Evolutionary conservation across 2,113 vertebrate species (phyloP).

Genomic region (Gracilinanus agilis): DNA sequence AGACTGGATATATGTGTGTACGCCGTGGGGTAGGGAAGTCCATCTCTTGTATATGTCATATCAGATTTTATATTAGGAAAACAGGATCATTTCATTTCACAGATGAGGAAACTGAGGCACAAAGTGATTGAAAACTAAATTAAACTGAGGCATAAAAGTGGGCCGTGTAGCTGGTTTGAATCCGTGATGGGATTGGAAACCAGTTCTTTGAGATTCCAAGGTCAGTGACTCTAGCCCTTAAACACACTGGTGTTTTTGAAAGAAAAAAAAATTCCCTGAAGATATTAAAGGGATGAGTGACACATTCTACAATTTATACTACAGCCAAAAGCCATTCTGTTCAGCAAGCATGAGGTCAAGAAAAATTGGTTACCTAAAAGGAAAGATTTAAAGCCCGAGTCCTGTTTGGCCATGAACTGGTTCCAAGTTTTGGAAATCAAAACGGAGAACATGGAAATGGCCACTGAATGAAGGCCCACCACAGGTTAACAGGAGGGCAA

Average conservation of each 20-base stretch:
- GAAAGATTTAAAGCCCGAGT: slow-evolving; percentile 62
- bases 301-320: neutral
- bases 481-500: slow-evolving; percentile 34
- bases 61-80: neutral
- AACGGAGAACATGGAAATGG: slow-evolving; percentile 13
- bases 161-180: neutral
- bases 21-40: neutral
- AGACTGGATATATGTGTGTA: neutral
- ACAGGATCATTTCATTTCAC: neutral
- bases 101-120: neutral
- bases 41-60: neutral
- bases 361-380: slow-evolving; percentile 11
- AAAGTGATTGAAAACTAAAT: no score
- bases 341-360: slow-evolving; percentile 18
- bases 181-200: neutral
- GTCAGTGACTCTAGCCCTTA: neutral
- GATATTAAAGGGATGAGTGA: neutral
- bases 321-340: slow-evolving; percentile 14
- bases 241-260: neutral
- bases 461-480: slow-evolving; percentile 54
- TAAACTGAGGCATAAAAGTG: neutral
- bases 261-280: neutral
- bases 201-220: neutral
- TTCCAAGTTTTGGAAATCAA: slow-evolving; percentile 59
- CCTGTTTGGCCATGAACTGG: slow-evolving; percentile 62